Percentiles rank a stretch among this genome's conserved stretches.
Conservation (phyloP, 2,888 invertebrate species). For the Pyrgus malvae region DNA sequence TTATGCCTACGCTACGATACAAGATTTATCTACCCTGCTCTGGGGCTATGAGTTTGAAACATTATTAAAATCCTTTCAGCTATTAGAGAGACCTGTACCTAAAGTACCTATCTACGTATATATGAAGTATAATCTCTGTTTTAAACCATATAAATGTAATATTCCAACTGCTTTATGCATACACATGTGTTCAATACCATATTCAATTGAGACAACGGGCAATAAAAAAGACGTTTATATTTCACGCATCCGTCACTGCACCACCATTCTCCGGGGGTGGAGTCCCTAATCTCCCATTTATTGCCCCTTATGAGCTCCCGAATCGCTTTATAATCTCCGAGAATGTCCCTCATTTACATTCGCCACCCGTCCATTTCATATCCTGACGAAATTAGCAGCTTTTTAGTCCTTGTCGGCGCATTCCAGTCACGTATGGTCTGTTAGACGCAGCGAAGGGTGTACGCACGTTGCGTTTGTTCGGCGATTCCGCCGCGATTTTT, state of each 20-base stretch:
- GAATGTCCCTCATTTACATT: slow-evolving; percentile 30
- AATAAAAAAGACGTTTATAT: not conserved
- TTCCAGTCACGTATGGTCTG: slow-evolving; percentile 61
- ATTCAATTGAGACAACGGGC: not conserved
- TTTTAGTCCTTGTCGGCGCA: slow-evolving; percentile 43
- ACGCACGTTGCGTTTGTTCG: not conserved
- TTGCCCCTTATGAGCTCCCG: slow-evolving; percentile 13
- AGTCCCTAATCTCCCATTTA: slow-evolving; percentile 18
- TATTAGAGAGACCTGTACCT: no score
- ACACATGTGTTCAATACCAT: no score
- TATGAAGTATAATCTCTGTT: no score
- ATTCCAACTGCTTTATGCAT: no score
- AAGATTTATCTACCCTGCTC: no score
- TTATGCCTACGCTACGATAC: no score
- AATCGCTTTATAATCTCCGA: slow-evolving; percentile 22
- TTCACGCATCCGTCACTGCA: slow-evolving; percentile 1
- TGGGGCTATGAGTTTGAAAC: no score
- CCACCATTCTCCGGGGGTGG: not conserved
- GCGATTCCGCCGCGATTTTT: not conserved
- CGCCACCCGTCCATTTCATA: slow-evolving; percentile 25
- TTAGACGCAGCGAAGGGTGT: slow-evolving; percentile 7
- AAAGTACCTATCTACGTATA: no score
- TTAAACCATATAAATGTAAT: no score
- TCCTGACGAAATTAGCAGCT: slow-evolving; percentile 57
- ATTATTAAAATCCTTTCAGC: no score